These are phyloP conservation scores for Loripinus fragilis DNA, from an alignment of 2,888 invertebrate genomes.

Conservation along the genomic window DNA sequence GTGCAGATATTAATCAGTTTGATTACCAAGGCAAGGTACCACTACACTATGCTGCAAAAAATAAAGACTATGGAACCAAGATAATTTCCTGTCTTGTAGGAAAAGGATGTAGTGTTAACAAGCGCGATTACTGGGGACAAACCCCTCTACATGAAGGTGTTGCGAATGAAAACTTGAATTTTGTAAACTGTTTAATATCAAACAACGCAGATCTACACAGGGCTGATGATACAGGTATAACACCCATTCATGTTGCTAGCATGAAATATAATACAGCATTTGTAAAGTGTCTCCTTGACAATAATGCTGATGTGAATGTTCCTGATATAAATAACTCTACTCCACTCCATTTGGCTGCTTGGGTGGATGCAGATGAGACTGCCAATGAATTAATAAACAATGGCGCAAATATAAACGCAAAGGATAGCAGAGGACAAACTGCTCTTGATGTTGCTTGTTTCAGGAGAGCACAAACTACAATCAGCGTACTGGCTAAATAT, in stretches of 20 bases:
- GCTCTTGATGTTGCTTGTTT: conserved; percentile 29
- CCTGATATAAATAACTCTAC: conserved; percentile 30
- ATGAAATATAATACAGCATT: neutral
- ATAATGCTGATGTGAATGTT: conserved; percentile 33
- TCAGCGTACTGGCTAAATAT: neutral
- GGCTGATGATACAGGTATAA: conserved; percentile 26
- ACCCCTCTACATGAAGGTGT: conserved; percentile 46
- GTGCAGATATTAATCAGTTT: neutral
- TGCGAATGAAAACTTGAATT: conserved; percentile 17
- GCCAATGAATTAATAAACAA: conserved; percentile 29
- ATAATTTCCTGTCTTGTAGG: neutral
- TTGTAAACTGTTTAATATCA: conserved; percentile 28
- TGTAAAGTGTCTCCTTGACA: conserved; percentile 28
- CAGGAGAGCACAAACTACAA: conserved; percentile 7
- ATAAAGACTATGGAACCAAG: neutral
- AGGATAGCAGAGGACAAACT: conserved; percentile 31
- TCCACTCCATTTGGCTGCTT: conserved; percentile 48
- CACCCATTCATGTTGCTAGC: conserved; percentile 32
- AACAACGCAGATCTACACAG: conserved; percentile 13
- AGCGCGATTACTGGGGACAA: conserved; percentile 23
- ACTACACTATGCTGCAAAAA: conserved; percentile 21
- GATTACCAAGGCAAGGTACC: neutral
- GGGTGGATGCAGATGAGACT: conserved; percentile 20
- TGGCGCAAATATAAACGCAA: conserved; percentile 14
- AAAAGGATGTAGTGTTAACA: conserved; percentile 33